phyloP scores from a whole-genome alignment of 2,113 vertebrate species.

The Poeciliopsis retropinna region DNA sequence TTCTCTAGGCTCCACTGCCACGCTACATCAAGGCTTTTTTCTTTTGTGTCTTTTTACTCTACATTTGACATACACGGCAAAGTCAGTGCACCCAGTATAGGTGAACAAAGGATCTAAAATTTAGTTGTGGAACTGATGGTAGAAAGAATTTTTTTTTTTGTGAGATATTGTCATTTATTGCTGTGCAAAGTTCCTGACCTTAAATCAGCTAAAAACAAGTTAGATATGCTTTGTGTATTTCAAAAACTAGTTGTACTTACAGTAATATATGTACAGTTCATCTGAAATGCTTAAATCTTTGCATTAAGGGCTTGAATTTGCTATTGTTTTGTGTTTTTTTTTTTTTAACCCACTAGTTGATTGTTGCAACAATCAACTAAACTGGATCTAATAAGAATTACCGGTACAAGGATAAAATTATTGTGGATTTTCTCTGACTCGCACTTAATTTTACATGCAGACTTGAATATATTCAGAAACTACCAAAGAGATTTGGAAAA shows the following conservation, averaged over 20 bases:
- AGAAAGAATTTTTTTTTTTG: not conserved
- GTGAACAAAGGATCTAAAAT: not conserved
- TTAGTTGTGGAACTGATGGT: not conserved
- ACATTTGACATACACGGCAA: constrained; percentile 37
- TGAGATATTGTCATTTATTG: not conserved
- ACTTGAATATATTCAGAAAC: not conserved
- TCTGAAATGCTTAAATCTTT: not conserved
- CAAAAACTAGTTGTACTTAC: no score
- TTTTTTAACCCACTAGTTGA: not conserved
- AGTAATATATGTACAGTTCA: not conserved
- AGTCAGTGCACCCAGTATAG: constrained; percentile 1
- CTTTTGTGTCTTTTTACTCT: constrained; percentile 36
- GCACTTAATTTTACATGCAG: not conserved
- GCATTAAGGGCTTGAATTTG: not conserved
- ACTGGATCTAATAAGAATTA: not conserved
- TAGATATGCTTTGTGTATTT: not conserved
- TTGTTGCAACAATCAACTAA: not conserved
- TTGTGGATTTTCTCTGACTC: not conserved
- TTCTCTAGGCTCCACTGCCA: constrained; percentile 36
- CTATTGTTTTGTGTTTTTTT: not conserved
- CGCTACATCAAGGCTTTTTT: constrained; percentile 34
- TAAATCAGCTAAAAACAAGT: not conserved
- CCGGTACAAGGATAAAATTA: not conserved
- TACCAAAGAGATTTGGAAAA: not conserved
- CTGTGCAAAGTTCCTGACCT: no score